A percentile compares a stretch with the other conserved stretches of the same genome.
Conservation (phyloP, 2,797 vertebrate species). For the Amphiprion clarkii region DNA sequence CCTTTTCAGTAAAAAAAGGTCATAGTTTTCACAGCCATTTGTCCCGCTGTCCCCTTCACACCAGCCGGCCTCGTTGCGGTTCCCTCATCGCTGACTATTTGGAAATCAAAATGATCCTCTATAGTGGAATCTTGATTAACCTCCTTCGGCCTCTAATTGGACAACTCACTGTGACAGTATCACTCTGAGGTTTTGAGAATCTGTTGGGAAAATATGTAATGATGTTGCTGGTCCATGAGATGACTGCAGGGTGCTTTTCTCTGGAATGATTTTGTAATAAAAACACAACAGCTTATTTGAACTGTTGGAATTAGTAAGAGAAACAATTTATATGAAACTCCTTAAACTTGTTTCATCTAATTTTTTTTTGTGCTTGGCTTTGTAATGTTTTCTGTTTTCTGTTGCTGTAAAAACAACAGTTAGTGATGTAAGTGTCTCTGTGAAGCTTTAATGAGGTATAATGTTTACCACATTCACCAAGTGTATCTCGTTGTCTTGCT, state of each 20-base stretch:
- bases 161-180: constrained; percentile 26
- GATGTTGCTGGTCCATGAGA: too few relatives aligned
- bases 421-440: too few relatives aligned
- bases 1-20: constrained; percentile 29
- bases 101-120: constrained; percentile 23
- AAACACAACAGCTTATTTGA: too few relatives aligned
- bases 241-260: neutral
- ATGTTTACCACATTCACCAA: too few relatives aligned
- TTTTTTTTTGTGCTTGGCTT: neutral
- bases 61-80: too few relatives aligned
- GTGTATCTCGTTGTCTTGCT: too few relatives aligned
- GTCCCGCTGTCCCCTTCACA: neutral
- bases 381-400: neutral
- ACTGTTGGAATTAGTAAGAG: too few relatives aligned
- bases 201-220: neutral
- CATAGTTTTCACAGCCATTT: constrained; percentile 9
- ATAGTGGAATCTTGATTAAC: constrained; percentile 49
- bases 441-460: too few relatives aligned
- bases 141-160: constrained; percentile 33
- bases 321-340: neutral
- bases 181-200: constrained; percentile 16
- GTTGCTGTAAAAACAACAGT: too few relatives aligned
- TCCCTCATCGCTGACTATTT: constrained; percentile 26
- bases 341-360: neutral
- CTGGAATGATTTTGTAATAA: neutral